These are phyloP conservation scores for Romanogobio albipinnatus DNA, from an alignment of 2,113 vertebrate genomes.

Conservation along the genomic window DNA sequence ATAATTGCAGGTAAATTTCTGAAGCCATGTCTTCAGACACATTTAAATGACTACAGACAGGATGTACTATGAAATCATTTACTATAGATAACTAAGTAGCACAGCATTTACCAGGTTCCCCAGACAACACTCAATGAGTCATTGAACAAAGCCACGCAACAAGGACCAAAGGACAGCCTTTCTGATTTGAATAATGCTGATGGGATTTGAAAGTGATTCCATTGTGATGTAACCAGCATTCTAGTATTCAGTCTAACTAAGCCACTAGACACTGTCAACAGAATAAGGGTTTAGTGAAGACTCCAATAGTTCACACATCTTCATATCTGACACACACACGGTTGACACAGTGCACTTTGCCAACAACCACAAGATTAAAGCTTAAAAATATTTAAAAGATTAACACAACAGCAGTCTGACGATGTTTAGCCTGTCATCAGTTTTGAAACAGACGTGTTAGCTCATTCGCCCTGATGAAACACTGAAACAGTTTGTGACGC, in stretches of 20 bases:
- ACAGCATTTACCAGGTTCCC: background rate
- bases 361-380: conserved; percentile 5
- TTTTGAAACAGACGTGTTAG: conserved; percentile 19
- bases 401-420: background rate
- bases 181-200: background rate
- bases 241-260: background rate
- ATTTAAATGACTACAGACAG: background rate
- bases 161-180: conserved; percentile 1
- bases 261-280: background rate
- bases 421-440: background rate
- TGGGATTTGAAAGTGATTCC: background rate
- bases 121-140: background rate
- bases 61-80: conserved; percentile 15
- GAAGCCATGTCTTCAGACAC: background rate
- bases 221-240: background rate
- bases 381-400: conserved; percentile 16
- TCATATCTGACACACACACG: background rate
- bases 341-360: conserved; percentile 10
- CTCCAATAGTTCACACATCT: background rate
- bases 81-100: background rate
- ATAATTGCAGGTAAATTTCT: background rate
- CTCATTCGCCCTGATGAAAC: background rate
- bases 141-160: background rate
- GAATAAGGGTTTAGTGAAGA: background rate
- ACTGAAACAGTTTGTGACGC: background rate